Base-by-base conservation (phyloP, 2,113 vertebrate species). In the Lichenostomus cassidix region DNA sequence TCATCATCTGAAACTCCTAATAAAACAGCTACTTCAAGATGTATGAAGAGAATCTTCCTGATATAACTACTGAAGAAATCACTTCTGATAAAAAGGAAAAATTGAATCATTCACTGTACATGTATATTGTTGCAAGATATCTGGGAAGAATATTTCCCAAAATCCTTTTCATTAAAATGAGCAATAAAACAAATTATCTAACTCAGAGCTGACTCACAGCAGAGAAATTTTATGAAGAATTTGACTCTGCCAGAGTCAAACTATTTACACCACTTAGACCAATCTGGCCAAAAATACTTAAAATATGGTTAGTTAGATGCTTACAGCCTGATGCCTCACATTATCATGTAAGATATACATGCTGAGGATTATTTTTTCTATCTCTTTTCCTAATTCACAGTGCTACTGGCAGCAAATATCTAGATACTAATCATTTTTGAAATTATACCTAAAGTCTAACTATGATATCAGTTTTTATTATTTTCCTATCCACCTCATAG, bases 401-500 rank as follows among this genome's bases (percentile, higher is more conserved):
- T 96, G 92, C 92, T 92, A 95, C 89, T 92, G 93, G 92, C 86
- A 97, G 70, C 58, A 92, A 94, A 94, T 75, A 93, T 78, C 69
- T 94, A 96, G 87, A 96, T 64, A 97, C 28, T 79, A 97, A 93
- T 96, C 35, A 94, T 96, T 96, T 97, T 97, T 97, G 85, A 92
- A 95, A 98, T 97, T 93, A 97, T 94, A 96, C 74, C 87, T 97
- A 27, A 92, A 97, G 84, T 94, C 95, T 97, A 97, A 97, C 60
- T 92, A 70, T 59, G 68, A 81, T 88, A 94, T 95, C 87, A 96
- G 88, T 90, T 97, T 97, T 96, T 97, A 97, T 92, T 97, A 95
- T 97, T 97, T 98, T 96, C 39, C 62, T 95, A 85, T 92, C 93
- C 46, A 29, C 84, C 95, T 97, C 91, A 96, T 97, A 91, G 68